These are phyloP conservation scores for Zapornia atra DNA, from an alignment of 2,113 vertebrate genomes.

Conservation along the genomic window DNA sequence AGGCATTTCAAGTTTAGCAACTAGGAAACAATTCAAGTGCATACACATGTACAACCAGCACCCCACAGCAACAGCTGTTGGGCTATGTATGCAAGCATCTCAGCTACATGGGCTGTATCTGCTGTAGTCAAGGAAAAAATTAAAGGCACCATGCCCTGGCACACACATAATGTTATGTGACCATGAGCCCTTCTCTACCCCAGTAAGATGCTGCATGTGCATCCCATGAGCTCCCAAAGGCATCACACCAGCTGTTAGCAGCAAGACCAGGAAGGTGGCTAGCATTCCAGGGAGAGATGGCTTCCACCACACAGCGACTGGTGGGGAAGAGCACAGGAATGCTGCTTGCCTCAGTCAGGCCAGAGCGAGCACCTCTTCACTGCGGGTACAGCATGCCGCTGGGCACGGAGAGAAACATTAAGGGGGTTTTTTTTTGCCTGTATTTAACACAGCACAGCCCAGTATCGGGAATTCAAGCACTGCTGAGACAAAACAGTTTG, in stretches of 20 bases:
- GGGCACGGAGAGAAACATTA: neutral
- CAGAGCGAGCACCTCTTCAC: rapidly evolving
- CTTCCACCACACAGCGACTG: rapidly evolving
- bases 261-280: neutral
- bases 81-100: rapidly evolving
- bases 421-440: neutral
- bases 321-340: neutral
- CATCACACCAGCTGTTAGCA: neutral
- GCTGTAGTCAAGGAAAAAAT: neutral
- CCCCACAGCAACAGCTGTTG: neutral
- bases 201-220: rapidly evolving
- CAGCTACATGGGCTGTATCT: rapidly evolving
- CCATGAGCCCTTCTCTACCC: rapidly evolving
- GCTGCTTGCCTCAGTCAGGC: neutral
- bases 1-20: neutral
- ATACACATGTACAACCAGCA: neutral
- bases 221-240: rapidly evolving
- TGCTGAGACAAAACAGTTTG: rapidly evolving
- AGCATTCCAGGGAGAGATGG: rapidly evolving
- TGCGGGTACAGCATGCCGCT: rapidly evolving
- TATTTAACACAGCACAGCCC: neutral
- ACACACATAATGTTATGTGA: rapidly evolving
- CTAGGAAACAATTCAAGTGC: neutral
- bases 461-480: neutral
- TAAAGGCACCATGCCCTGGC: neutral